Conservation (phyloP, 2,888 invertebrate genomes). For the Ophioninae sp. region DNA sequence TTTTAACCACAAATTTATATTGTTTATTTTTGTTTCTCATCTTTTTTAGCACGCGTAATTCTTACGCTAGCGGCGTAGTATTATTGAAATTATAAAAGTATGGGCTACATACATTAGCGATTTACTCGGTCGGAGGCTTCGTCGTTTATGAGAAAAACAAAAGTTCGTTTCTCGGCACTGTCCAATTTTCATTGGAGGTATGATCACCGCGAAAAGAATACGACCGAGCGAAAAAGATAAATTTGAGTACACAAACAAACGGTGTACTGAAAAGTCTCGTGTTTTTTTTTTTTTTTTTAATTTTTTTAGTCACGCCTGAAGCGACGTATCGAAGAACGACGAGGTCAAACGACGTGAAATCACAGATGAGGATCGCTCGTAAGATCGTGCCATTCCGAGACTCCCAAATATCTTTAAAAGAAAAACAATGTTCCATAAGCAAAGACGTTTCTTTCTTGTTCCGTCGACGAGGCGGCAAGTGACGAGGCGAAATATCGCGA, state of each 20-base stretch:
- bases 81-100: constrained; percentile 66
- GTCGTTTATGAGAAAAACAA: constrained; percentile 46
- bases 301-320: neutral
- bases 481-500: constrained; percentile 7
- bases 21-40: constrained; percentile 33
- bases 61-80: constrained; percentile 68
- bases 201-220: constrained; percentile 42
- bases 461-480: constrained; percentile 16
- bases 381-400: constrained; percentile 58
- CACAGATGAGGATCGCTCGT: constrained; percentile 52
- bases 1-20: constrained; percentile 19
- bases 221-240: constrained; percentile 41
- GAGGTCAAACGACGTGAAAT: constrained; percentile 54
- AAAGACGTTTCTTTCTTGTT: constrained; percentile 29
- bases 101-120: constrained; percentile 64
- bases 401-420: constrained; percentile 48
- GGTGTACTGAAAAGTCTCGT: constrained; percentile 12
- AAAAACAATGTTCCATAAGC: constrained; percentile 28
- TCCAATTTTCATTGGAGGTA: too few relatives aligned
- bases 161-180: too few relatives aligned
- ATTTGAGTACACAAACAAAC: constrained; percentile 15
- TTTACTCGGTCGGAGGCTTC: constrained; percentile 57
- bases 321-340: constrained; percentile 15
- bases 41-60: constrained; percentile 62
- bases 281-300: neutral